Evolutionary conservation across 2,113 vertebrate genomes (phyloP).

Genomic region (Nipponia nippon): DNA sequence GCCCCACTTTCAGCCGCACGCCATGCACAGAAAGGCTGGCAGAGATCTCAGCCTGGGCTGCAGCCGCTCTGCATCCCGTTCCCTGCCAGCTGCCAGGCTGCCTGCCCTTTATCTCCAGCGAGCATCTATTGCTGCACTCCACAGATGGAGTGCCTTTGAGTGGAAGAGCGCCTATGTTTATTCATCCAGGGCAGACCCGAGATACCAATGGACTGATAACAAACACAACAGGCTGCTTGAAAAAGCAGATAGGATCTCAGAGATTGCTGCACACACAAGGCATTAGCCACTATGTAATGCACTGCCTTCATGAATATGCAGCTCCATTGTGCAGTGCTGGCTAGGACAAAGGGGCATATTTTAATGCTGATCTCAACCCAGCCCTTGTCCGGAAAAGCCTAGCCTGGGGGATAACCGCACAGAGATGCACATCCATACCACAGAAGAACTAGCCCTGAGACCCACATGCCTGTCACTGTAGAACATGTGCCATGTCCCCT

Average conservation of each 20-base stretch:
- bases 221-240: background rate
- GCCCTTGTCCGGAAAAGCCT: background rate
- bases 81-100: background rate
- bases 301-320: background rate
- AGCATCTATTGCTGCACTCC: background rate
- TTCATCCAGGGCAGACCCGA: conserved; percentile 24
- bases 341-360: background rate
- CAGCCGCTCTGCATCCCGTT: background rate
- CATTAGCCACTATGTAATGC: background rate
- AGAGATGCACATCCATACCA: background rate
- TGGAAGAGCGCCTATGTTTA: background rate
- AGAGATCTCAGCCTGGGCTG: background rate
- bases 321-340: background rate
- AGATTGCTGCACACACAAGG: background rate
- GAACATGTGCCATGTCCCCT: fast-evolving
- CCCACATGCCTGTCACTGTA: fast-evolving
- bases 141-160: background rate
- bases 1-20: fast-evolving
- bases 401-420: background rate
- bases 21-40: background rate
- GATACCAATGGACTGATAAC: background rate
- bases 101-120: background rate
- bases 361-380: background rate
- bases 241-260: conserved; percentile 20
- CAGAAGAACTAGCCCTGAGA: background rate